Conservation (phyloP, 2,113 vertebrate genomes). For the Carollia perspicillata region DNA sequence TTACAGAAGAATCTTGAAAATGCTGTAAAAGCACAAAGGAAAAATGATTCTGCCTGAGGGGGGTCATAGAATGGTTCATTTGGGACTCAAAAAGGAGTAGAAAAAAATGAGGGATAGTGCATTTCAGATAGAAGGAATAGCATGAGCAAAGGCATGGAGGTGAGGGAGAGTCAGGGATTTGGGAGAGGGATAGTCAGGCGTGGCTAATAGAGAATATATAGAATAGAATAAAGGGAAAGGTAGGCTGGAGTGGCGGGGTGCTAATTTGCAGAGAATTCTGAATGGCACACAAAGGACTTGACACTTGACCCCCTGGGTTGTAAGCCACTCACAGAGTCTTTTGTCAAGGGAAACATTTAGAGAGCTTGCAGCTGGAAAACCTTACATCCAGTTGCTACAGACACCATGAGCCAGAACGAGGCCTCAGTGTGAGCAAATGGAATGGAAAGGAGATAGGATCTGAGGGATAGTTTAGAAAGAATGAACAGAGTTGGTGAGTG, state of each 20-base stretch:
- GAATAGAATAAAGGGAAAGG: not conserved
- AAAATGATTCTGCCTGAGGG: not conserved
- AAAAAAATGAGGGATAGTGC: not conserved
- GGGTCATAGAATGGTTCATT: not conserved
- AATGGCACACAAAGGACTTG: not conserved
- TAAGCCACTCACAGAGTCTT: not conserved
- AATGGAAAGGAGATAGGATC: not conserved
- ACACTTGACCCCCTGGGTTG: not conserved
- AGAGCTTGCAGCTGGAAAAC: not conserved
- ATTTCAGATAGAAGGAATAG: not conserved
- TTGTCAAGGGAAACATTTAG: not conserved
- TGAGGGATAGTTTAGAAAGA: not conserved
- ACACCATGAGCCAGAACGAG: not conserved
- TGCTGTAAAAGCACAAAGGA: not conserved
- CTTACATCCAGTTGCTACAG: not conserved
- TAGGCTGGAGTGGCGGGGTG: not conserved
- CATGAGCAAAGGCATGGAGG: not conserved
- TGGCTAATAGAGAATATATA: not conserved
- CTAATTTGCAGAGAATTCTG: not conserved
- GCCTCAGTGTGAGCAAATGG: not conserved
- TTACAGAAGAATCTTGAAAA: constrained; percentile 8
- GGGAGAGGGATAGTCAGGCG: not conserved
- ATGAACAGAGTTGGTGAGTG: not conserved
- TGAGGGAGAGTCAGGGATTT: not conserved
- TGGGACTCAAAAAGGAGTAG: not conserved